Evolutionary conservation across 2,113 vertebrate genomes (phyloP).

Genomic region (Clarias batrachus): DNA sequence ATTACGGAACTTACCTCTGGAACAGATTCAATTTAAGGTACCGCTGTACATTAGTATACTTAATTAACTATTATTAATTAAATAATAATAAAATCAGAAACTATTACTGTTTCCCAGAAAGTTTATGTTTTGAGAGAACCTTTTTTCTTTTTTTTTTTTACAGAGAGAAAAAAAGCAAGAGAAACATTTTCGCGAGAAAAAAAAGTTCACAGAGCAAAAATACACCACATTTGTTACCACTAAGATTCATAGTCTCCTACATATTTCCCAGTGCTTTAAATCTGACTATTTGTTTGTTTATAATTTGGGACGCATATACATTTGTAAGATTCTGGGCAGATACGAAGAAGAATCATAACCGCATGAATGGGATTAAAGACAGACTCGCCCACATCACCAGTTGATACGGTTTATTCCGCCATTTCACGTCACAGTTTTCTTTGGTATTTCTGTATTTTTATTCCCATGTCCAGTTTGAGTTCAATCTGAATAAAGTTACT

Average conservation of each 20-base stretch:
- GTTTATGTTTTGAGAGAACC: no score
- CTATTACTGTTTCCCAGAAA: no score
- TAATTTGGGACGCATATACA: background rate
- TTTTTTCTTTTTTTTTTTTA: no score
- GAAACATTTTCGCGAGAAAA: no score
- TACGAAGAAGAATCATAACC: background rate
- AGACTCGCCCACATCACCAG: background rate
- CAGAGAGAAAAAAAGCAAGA: no score
- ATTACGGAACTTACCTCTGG: no score
- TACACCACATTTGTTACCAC: no score
- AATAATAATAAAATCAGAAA: no score
- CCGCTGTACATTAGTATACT: no score
- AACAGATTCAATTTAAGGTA: no score
- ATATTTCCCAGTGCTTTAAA: background rate
- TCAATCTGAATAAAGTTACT: background rate
- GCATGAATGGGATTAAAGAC: background rate
- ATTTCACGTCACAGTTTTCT: background rate
- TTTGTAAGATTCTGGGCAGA: background rate
- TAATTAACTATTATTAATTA: no score
- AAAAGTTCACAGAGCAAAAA: no score
- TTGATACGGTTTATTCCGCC: background rate
- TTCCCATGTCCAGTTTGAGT: background rate
- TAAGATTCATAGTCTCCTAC: background rate
- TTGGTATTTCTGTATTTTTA: background rate
- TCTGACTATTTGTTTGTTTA: background rate